phyloP scores from a whole-genome alignment of 2,797 vertebrate species.

The Phataginus tricuspis region DNA sequence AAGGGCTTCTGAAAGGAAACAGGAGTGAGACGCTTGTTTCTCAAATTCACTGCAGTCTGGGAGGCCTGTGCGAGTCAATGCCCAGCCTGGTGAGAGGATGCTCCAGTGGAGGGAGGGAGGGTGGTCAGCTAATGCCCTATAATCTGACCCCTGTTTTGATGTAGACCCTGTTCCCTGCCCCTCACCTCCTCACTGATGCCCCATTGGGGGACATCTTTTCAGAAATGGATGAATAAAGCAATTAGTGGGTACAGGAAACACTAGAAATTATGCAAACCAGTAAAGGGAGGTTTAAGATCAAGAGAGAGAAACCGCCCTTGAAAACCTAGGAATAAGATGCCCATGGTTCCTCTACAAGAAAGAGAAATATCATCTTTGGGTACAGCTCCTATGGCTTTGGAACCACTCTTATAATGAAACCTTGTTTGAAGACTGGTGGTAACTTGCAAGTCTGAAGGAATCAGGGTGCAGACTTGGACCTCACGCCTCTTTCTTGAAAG shows the following conservation, averaged over 20 bases:
- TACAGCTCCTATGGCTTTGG: no score
- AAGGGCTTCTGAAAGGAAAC: background rate
- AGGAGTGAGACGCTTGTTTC: background rate
- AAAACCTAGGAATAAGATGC: background rate
- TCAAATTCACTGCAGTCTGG: background rate
- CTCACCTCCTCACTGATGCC: background rate
- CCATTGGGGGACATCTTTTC: background rate
- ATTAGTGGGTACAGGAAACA: background rate
- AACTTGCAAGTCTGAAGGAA: background rate
- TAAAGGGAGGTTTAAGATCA: background rate
- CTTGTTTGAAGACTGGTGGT: background rate
- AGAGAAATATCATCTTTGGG: background rate
- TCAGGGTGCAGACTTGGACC: no score
- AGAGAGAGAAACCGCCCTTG: background rate
- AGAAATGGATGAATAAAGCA: background rate
- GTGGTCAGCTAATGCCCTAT: background rate
- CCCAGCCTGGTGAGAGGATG: background rate
- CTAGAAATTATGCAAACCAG: background rate
- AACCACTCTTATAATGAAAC: background rate
- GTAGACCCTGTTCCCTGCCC: accelerated
- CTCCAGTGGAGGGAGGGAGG: background rate
- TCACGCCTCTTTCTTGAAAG: background rate
- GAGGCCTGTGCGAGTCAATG: background rate
- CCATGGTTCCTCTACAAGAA: background rate
- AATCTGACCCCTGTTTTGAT: background rate